Evolutionary conservation across 2,888 invertebrate genomes (phyloP).

Genomic region (Amblyteles armatorius): DNA sequence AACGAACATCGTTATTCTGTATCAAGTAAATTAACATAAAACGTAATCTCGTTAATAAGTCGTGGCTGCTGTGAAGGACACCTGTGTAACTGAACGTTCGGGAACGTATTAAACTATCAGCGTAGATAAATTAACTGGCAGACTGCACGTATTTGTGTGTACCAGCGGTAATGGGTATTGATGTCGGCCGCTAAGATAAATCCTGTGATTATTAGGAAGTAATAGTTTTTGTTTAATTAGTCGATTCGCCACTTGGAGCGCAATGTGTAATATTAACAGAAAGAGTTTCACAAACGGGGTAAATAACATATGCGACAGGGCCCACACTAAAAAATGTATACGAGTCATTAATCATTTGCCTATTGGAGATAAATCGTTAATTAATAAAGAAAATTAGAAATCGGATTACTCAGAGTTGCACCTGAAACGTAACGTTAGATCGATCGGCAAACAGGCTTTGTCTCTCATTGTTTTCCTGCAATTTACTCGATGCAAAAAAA

Average conservation of each 20-base stretch:
- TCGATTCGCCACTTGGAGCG: slow-evolving; percentile 73
- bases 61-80: slow-evolving; percentile 74
- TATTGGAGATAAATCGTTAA: slow-evolving; percentile 80
- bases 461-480: slow-evolving; percentile 78
- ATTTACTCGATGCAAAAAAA: slow-evolving; percentile 73
- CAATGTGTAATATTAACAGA: slow-evolving; percentile 78
- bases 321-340: slow-evolving; percentile 77
- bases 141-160: slow-evolving; percentile 79
- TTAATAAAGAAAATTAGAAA: slow-evolving; percentile 60
- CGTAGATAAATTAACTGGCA: slow-evolving; percentile 81
- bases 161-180: slow-evolving; percentile 81
- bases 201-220: slow-evolving; percentile 84
- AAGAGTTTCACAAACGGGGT: slow-evolving; percentile 42
- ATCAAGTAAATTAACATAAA: slow-evolving; percentile 59
- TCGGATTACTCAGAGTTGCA: slow-evolving; percentile 79
- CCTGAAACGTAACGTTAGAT: slow-evolving; percentile 84
- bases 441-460: slow-evolving; percentile 73
- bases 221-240: slow-evolving; percentile 81
- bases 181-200: slow-evolving; percentile 84
- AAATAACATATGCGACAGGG: slow-evolving; percentile 56
- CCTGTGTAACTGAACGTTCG: slow-evolving; percentile 72
- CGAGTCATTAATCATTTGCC: slow-evolving; percentile 76
- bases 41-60: slow-evolving; percentile 64
- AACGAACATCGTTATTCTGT: slow-evolving; percentile 61
- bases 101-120: slow-evolving; percentile 67